Evolutionary conservation across 2,888 invertebrate genomes (phyloP).

Genomic region (Cinara cedri): DNA sequence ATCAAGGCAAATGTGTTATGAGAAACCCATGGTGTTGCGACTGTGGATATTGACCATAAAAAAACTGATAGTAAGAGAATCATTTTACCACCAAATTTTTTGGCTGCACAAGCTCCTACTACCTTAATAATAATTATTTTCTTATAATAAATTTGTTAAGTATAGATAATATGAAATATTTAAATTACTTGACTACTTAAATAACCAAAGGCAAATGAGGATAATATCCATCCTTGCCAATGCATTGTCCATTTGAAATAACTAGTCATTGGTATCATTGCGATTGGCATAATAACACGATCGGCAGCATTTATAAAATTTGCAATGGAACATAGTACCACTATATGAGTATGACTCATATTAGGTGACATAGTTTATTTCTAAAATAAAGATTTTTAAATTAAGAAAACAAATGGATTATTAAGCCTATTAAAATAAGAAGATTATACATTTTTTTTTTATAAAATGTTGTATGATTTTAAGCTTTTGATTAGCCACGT

Average conservation of each 20-base stretch:
- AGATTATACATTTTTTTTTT: constrained; percentile 21
- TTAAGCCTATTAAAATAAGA: background rate
- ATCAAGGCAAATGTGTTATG: constrained; percentile 71
- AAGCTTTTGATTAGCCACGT: constrained; percentile 25
- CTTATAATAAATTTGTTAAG: background rate
- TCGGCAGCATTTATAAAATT: constrained; percentile 81
- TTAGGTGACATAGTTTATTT: constrained; percentile 33
- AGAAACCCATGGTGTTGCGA: constrained; percentile 73
- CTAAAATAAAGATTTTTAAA: constrained; percentile 18
- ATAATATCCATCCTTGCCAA: constrained; percentile 77
- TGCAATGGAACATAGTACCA: constrained; percentile 74
- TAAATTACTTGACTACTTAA: constrained; percentile 73
- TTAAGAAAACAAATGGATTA: background rate
- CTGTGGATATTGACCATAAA: constrained; percentile 76
- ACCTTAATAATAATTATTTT: constrained; percentile 63
- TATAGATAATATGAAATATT: constrained; percentile 3
- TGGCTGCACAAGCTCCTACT: constrained; percentile 73
- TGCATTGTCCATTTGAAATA: constrained; percentile 74
- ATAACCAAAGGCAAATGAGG: constrained; percentile 78
- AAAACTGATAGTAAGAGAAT: constrained; percentile 73
- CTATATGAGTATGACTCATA: constrained; percentile 64
- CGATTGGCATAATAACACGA: constrained; percentile 78
- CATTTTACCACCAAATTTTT: constrained; percentile 72
- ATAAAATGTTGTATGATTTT: background rate
- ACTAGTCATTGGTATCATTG: constrained; percentile 76